Conservation (phyloP, 2,888 invertebrate species). For the Macrosiphum euphorbiae region DNA sequence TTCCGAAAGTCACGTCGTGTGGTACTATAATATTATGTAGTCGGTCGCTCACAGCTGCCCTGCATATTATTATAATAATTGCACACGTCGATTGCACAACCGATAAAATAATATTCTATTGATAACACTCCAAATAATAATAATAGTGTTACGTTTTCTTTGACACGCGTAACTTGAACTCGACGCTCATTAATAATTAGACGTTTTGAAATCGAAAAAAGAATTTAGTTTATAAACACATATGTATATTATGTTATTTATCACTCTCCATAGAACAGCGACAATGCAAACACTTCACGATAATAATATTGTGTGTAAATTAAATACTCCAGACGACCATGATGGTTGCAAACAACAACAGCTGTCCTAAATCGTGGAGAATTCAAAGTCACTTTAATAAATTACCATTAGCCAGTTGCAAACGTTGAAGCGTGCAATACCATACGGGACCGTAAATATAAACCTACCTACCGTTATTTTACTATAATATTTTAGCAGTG, state of each 20-base stretch:
- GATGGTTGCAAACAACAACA: not conserved
- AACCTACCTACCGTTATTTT: not conserved
- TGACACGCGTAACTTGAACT: not conserved
- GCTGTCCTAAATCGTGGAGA: not conserved
- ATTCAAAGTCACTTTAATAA: not conserved
- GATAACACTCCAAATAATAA: not conserved
- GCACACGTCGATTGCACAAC: not conserved
- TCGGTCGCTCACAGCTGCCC: not conserved
- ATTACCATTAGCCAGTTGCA: not conserved
- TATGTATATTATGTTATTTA: not conserved
- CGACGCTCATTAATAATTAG: not conserved
- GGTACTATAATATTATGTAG: not conserved
- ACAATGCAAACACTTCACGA: not conserved
- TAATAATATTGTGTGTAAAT: not conserved
- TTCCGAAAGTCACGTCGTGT: not conserved
- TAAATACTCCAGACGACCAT: not conserved
- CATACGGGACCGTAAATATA: not conserved
- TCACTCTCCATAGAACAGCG: not conserved
- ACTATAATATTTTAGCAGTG: not conserved
- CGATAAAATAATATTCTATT: not conserved
- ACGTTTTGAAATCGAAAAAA: not conserved
- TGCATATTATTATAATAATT: not conserved
- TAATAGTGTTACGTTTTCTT: not conserved
- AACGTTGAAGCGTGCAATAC: not conserved
- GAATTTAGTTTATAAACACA: not conserved